Evolutionary conservation across 2,888 invertebrate genomes (phyloP), one percentile per base, ranked within the genome.

Genomic region (Epinotia brunnichana): DNA sequence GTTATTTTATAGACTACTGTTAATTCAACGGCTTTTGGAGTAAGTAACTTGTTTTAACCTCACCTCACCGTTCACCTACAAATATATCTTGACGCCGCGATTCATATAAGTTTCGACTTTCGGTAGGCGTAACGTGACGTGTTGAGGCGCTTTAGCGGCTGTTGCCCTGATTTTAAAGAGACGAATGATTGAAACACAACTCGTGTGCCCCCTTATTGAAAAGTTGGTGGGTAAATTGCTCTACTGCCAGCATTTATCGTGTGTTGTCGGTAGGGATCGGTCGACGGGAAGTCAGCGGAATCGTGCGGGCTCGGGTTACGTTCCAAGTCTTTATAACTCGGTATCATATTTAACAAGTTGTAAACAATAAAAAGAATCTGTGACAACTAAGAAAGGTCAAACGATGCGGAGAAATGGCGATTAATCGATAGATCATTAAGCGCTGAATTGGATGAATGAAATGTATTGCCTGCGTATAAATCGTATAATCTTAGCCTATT

Each of bases 211-310:
- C 53, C 21, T 56, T 21, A 21, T 17, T 41, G 24, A 35, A 39
- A 59, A 17, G 39, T 39, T 11, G 10, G 21, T 44, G 13, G 48
- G 17, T 29, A 54, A 3, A 39, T 72, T 67, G 48, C 54, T 13
- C 48, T 68, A 67, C 72, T 72, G 70, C 19, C 11, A 11, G 10
- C 35, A 56, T 19, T 21, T 68, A 24, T 57, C 10, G 1, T 48
- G 44, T 64, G 70, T 44, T 61, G 51, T 69, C 74, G 64, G 76
- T 74, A 71, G 75, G 74, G 76, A 75, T 69, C 74, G 72, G 74
- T 63, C 74, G 75, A 75, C 81, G 79, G 84, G 85, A 84, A 80
- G 83, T 81, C 78, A 80, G 79, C 84, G 84, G 85, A 85, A 83
- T 81, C 77, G 77, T 78, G 81, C 78, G 80, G 82, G 81, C 76